These are phyloP conservation scores for Linnaemya vulpina DNA, from an alignment of 2,888 invertebrate genomes.

Conservation along the genomic window DNA sequence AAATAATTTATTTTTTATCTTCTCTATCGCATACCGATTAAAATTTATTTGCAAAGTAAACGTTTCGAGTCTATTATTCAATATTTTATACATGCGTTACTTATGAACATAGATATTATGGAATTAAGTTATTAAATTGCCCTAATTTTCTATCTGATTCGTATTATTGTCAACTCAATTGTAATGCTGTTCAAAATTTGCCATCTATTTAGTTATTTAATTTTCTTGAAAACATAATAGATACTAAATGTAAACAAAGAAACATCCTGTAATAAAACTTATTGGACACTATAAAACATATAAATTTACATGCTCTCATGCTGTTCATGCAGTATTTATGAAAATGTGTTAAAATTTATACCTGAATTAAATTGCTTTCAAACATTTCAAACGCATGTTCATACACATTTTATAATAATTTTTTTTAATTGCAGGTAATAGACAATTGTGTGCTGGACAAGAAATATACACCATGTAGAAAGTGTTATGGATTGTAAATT, in stretches of 20 bases:
- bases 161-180: neutral
- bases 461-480: neutral
- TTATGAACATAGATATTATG: too few relatives aligned
- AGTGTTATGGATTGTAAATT: conserved; percentile 36
- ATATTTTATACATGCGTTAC: too few relatives aligned
- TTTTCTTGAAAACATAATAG: conserved; percentile 3
- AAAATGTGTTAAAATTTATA: conserved; percentile 18
- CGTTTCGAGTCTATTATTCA: too few relatives aligned
- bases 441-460: conserved; percentile 18
- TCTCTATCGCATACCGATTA: too few relatives aligned
- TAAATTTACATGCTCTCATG: neutral
- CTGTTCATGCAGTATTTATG: neutral
- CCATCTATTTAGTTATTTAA: neutral
- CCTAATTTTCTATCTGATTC: neutral
- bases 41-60: too few relatives aligned
- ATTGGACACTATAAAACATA: conserved; percentile 11
- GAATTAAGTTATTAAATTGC: too few relatives aligned
- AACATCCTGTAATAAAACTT: conserved; percentile 36
- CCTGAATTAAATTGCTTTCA: conserved; percentile 2
- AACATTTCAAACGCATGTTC: neutral
- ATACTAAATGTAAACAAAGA: conserved; percentile 47
- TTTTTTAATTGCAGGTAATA: conserved; percentile 21
- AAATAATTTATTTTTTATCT: too few relatives aligned
- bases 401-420: conserved; percentile 15
- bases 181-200: neutral